phyloP scores from a whole-genome alignment of 2,797 vertebrate species.

The Vultur gryphus region DNA sequence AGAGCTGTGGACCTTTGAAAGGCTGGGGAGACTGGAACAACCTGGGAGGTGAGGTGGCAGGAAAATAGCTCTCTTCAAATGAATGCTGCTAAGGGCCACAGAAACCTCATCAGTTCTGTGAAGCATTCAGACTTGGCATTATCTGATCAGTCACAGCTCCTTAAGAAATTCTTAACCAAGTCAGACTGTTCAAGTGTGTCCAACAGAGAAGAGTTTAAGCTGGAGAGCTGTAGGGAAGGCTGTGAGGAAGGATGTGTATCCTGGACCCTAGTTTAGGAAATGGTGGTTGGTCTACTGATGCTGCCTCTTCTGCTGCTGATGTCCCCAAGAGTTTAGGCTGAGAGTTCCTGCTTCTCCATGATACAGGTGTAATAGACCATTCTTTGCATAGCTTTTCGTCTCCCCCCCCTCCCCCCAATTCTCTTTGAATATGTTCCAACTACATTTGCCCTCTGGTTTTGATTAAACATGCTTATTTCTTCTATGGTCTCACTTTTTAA shows the following conservation, averaged over 20 bases:
- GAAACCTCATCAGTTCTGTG: background rate
- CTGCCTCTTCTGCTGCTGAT: background rate
- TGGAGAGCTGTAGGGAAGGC: background rate
- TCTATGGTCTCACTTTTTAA: background rate
- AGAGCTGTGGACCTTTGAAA: background rate
- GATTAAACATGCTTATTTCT: conserved; percentile 2
- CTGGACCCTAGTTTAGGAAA: background rate
- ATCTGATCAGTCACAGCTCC: background rate
- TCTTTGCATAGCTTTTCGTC: background rate
- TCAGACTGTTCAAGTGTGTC: background rate
- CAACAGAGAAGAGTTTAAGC: background rate
- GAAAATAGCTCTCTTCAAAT: background rate
- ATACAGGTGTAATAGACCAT: background rate
- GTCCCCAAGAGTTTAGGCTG: background rate
- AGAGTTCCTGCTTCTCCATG: background rate
- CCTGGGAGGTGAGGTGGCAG: background rate
- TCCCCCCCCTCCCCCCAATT: background rate
- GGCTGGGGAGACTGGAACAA: background rate
- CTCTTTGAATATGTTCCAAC: background rate
- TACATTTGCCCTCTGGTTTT: background rate
- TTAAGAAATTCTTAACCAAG: background rate
- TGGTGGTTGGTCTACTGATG: background rate
- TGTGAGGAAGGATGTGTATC: background rate
- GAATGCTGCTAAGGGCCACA: background rate
- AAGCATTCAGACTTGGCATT: background rate